Percentiles rank a stretch among this genome's conserved stretches.
phyloP scores from a whole-genome alignment of 2,797 vertebrate genomes.

The Pitangus sulphuratus region DNA sequence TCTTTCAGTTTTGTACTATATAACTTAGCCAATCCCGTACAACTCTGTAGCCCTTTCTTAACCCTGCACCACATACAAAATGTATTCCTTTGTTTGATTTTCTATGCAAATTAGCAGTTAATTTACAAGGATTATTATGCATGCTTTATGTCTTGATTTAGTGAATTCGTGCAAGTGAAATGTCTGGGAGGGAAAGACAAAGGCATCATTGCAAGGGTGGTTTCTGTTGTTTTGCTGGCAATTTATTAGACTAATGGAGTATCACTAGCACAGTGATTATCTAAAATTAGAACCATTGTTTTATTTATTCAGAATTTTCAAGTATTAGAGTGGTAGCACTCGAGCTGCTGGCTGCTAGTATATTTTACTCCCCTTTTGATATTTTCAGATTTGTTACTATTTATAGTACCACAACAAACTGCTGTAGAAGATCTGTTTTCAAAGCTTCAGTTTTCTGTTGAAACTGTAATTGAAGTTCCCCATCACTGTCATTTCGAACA shows the following conservation, averaged over 20 bases:
- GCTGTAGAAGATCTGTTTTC: background rate
- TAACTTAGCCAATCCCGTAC: background rate
- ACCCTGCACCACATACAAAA: background rate
- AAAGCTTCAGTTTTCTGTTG: background rate
- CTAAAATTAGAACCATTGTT: background rate
- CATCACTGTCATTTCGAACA: background rate
- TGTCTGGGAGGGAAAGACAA: background rate
- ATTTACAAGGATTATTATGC: background rate
- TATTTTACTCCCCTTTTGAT: background rate
- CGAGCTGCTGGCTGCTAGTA: background rate
- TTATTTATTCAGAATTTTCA: slow-evolving; percentile 4
- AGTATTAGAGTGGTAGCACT: background rate
- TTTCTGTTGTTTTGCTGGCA: slow-evolving; percentile 12
- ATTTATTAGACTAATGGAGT: slow-evolving; percentile 45
- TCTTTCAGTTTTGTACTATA: background rate
- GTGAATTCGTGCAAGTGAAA: background rate
- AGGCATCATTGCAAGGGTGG: background rate
- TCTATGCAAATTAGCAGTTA: background rate
- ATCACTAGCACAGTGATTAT: background rate
- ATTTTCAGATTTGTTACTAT: background rate
- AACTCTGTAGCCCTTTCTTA: background rate
- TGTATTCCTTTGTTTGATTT: background rate
- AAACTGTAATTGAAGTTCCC: background rate
- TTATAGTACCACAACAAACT: background rate
- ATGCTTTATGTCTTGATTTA: slow-evolving; percentile 22